Conservation (phyloP, 2,113 vertebrate species). For the Dicerorhinus sumatrensis region DNA sequence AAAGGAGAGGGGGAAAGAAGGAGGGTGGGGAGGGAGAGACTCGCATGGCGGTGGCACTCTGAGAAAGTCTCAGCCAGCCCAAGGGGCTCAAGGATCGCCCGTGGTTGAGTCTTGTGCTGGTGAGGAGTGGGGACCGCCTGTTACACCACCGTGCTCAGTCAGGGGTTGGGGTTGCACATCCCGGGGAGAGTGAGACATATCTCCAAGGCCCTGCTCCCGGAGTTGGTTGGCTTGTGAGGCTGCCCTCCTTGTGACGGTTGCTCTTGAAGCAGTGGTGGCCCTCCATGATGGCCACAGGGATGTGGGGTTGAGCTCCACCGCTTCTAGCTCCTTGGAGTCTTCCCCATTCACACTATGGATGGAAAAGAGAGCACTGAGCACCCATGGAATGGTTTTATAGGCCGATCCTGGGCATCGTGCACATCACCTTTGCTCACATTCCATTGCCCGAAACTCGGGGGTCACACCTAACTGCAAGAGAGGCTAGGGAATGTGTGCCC, state of each 20-base stretch:
- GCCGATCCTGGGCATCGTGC: not conserved
- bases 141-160: too few species aligned
- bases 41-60: not conserved
- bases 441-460: not conserved
- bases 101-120: not conserved
- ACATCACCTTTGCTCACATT: not conserved
- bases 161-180: too few species aligned
- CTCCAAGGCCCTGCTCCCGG: not conserved
- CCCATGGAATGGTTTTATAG: not conserved
- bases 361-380: not conserved
- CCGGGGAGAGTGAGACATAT: not conserved
- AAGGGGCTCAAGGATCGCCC: not conserved
- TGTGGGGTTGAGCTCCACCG: not conserved
- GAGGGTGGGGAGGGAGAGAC: not conserved
- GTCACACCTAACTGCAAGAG: not conserved
- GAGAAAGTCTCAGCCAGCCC: not conserved
- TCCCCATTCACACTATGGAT: not conserved
- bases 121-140: not conserved
- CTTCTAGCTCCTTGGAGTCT: not conserved
- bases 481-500: not conserved
- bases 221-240: not conserved
- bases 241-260: not conserved
- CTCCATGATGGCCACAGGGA: not conserved
- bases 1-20: not conserved
- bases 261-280: accelerated